phyloP scores from a whole-genome alignment of 92 coral and sea anemone species.

The Epizoanthus illoricatus region DNA sequence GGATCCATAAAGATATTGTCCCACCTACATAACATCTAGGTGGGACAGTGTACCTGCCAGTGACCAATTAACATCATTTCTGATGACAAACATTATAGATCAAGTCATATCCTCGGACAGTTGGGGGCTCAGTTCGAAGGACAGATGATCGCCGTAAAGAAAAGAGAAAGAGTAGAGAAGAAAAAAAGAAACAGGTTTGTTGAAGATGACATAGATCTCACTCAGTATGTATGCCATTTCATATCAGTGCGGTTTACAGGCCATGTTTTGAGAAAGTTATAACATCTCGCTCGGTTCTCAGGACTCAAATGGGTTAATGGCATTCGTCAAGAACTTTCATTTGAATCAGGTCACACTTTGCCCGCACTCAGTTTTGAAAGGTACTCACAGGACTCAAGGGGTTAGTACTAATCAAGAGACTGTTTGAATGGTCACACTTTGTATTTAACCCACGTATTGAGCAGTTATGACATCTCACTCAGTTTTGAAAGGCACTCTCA shows the following conservation, averaged over 20 bases:
- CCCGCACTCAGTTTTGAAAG: too few species aligned
- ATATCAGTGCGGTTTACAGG: too few species aligned
- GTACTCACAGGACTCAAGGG: too few species aligned
- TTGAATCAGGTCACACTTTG: background rate
- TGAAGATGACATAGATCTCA: background rate
- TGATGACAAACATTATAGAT: constrained; percentile 48
- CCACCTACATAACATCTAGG: too few species aligned
- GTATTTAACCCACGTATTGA: too few species aligned
- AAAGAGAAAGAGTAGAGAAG: constrained; percentile 77
- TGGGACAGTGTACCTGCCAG: background rate
- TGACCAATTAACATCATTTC: background rate
- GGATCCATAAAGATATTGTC: too few species aligned
- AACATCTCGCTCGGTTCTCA: too few species aligned
- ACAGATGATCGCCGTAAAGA: constrained; percentile 85
- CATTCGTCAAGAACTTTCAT: background rate
- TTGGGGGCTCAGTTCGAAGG: constrained; percentile 84
- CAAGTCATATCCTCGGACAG: constrained; percentile 89
- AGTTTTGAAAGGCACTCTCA: too few species aligned
- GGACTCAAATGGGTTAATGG: too few species aligned
- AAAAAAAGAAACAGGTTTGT: constrained; percentile 76
- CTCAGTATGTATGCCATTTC: background rate
- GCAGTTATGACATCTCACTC: too few species aligned
- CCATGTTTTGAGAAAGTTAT: background rate
- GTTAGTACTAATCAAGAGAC: too few species aligned
- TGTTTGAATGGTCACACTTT: too few species aligned